Evolutionary conservation across 2,888 invertebrate genomes (phyloP).

Genomic region (Punctoribates punctum): DNA sequence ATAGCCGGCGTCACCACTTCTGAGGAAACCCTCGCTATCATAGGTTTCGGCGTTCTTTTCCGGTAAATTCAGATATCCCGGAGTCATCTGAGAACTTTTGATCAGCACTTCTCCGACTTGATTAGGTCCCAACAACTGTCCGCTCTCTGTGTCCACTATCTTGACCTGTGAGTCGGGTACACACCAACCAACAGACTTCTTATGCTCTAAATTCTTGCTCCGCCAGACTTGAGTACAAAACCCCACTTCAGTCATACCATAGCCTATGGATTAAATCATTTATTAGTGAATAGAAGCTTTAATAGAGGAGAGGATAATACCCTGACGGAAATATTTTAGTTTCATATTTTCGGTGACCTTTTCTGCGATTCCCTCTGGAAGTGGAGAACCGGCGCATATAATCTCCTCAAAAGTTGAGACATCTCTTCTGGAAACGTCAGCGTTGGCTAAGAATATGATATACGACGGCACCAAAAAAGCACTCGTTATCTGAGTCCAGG

Average conservation of each 20-base stretch:
- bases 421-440: neutral
- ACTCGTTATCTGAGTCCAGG: slow-evolving; percentile 24
- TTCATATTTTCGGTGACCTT: neutral
- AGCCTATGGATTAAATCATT: neutral
- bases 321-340: slow-evolving; percentile 30
- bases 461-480: slow-evolving; percentile 35
- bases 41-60: neutral
- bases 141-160: neutral
- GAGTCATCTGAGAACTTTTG: slow-evolving; percentile 11
- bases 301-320: neutral
- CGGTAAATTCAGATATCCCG: slow-evolving; percentile 11
- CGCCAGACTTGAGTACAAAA: slow-evolving; percentile 21
- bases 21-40: slow-evolving; percentile 21
- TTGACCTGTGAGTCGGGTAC: slow-evolving; percentile 29
- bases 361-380: slow-evolving; percentile 11
- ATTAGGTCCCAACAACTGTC: neutral
- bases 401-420: slow-evolving; percentile 17
- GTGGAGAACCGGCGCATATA: slow-evolving; percentile 19
- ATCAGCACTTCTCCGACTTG: slow-evolving; percentile 21
- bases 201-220: neutral
- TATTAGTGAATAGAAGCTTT: neutral
- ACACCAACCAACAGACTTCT: neutral
- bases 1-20: slow-evolving; percentile 29
- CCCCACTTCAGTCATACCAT: slow-evolving; percentile 29
- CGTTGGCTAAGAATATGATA: slow-evolving; percentile 10